Conservation (phyloP, 2,888 invertebrate genomes). For the Eudasyphora cyanicolor region DNA sequence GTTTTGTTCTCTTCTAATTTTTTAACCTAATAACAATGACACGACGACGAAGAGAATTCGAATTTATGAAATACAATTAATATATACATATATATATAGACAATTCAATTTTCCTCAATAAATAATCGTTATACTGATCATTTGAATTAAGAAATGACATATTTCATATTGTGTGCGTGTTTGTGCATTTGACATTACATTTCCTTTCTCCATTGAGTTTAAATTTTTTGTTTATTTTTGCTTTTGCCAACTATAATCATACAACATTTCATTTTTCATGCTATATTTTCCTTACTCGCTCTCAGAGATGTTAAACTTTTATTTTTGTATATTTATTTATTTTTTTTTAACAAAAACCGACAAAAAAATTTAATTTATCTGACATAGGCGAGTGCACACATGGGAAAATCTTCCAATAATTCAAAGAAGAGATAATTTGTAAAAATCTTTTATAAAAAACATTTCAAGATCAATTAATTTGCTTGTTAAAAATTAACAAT, state of each 20-base stretch:
- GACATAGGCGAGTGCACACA: too few relatives aligned
- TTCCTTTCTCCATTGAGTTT: constrained; percentile 36
- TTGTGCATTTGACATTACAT: background rate
- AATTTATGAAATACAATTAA: background rate
- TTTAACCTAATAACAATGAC: too few relatives aligned
- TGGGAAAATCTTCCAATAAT: too few relatives aligned
- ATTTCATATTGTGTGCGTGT: constrained; percentile 9
- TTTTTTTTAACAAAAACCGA: constrained; percentile 7
- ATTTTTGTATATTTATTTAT: constrained; percentile 45
- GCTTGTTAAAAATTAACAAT: too few relatives aligned
- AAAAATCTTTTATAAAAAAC: too few relatives aligned
- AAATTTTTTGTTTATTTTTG: constrained; percentile 38
- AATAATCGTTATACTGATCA: background rate
- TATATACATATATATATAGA: background rate
- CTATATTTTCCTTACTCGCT: constrained; percentile 47
- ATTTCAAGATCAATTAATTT: too few relatives aligned
- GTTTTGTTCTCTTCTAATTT: background rate
- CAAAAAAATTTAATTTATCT: too few relatives aligned
- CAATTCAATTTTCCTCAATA: background rate
- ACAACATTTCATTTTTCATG: constrained; percentile 19
- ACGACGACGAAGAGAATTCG: background rate
- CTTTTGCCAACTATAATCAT: constrained; percentile 15
- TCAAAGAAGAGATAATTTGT: too few relatives aligned
- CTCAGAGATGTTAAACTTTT: constrained; percentile 50
- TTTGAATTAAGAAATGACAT: background rate